A percentile compares a stretch with the other conserved stretches of the same genome.
Evolutionary conservation across 2,113 vertebrate genomes (phyloP).

Genomic region (Pangasianodon hypophthalmus): DNA sequence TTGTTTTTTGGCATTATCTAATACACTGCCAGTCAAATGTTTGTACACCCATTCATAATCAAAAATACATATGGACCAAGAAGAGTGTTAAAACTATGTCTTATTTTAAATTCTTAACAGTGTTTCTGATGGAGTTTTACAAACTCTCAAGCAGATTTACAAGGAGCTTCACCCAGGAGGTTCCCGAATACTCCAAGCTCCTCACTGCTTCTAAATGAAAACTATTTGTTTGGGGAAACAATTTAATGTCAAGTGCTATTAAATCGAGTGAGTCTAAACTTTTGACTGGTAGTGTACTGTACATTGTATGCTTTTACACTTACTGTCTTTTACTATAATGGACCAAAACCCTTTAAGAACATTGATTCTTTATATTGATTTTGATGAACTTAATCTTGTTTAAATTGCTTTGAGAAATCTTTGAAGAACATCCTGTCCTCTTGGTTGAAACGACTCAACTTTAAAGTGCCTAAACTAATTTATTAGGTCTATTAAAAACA

Average conservation of each 20-base stretch:
- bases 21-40: background rate
- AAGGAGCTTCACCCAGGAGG: background rate
- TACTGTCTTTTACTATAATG: background rate
- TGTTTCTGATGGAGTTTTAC: background rate
- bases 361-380: background rate
- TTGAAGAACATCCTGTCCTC: constrained; percentile 1
- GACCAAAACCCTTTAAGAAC: constrained; percentile 6
- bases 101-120: background rate
- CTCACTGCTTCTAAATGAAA: background rate
- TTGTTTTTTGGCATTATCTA: background rate
- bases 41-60: background rate
- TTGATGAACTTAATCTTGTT: background rate
- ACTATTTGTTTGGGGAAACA: background rate
- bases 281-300: constrained; percentile 8
- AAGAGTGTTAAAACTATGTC: background rate
- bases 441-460: background rate
- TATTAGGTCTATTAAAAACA: constrained; percentile 58
- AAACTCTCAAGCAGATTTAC: background rate
- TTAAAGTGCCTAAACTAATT: constrained; percentile 64
- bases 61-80: background rate
- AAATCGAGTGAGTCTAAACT: background rate
- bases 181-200: background rate
- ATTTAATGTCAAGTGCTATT: background rate
- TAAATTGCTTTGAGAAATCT: background rate
- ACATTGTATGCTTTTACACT: background rate